Conservation (phyloP, 2,797 vertebrate genomes). For the Huso huso region DNA sequence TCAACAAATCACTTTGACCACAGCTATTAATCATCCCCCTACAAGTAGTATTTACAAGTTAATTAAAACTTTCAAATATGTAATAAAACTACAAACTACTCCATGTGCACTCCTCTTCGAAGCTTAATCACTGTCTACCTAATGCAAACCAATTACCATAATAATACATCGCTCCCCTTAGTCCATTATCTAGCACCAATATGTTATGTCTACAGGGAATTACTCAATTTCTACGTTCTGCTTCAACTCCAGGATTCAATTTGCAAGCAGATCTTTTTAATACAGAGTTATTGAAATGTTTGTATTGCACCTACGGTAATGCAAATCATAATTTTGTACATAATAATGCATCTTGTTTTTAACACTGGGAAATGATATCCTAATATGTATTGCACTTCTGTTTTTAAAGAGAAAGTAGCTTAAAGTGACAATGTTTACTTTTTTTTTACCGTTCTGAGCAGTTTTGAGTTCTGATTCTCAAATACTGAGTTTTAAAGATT, state of each 20-base stretch:
- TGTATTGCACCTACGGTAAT: not conserved
- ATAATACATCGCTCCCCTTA: not conserved
- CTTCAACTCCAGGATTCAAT: not conserved
- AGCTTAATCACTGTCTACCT: conserved; percentile 7
- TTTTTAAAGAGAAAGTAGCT: too few relatives aligned
- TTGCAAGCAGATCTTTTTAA: not conserved
- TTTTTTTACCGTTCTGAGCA: too few relatives aligned
- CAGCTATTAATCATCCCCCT: conserved; percentile 5
- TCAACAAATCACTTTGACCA: not conserved
- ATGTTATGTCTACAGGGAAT: not conserved
- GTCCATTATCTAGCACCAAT: not conserved
- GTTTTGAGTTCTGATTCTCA: too few relatives aligned
- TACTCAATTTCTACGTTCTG: not conserved
- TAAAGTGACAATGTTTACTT: too few relatives aligned
- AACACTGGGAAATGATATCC: not conserved
- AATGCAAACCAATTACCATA: not conserved
- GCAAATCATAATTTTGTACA: not conserved
- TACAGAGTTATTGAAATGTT: not conserved
- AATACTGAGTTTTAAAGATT: too few relatives aligned
- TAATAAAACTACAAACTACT: not conserved
- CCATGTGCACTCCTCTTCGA: not conserved
- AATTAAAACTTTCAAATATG: not conserved
- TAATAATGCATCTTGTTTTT: not conserved
- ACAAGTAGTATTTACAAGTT: not conserved
- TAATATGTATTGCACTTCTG: too few relatives aligned